Evolutionary conservation across 1,140 invertebrate genomes (phyloP).

Genomic region (Drosophila ercepeae): DNA sequence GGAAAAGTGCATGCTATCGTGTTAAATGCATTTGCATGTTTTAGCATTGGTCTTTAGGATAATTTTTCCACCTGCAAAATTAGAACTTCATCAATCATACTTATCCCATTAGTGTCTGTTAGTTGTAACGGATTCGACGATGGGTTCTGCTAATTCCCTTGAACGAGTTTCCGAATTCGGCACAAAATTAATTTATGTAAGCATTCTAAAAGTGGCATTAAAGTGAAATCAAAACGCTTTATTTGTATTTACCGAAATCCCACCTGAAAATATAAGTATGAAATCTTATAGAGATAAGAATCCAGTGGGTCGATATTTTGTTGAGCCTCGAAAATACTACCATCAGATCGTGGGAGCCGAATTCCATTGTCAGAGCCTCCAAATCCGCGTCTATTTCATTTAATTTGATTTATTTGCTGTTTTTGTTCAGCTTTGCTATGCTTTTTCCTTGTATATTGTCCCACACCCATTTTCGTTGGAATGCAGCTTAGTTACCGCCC

Average conservation of each 20-base stretch:
- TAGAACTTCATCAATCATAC: conserved; percentile 20
- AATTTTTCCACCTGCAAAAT: not conserved
- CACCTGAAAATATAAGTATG: not conserved
- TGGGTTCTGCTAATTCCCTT: not conserved
- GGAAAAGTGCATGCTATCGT: conserved; percentile 28
- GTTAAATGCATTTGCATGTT: conserved; percentile 24
- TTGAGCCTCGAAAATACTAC: not conserved
- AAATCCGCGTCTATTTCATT: conserved; percentile 78
- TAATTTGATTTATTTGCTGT: conserved; percentile 77
- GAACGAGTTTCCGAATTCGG: not conserved
- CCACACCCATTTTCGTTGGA: conserved; percentile 25
- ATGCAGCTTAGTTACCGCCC: conserved; percentile 38
- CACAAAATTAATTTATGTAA: not conserved
- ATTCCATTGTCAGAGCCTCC: conserved; percentile 61
- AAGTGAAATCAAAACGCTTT: not conserved
- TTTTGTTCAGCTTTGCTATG: conserved; percentile 40
- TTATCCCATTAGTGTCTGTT: conserved; percentile 14
- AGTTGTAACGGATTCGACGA: not conserved
- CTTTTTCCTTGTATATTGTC: conserved; percentile 39
- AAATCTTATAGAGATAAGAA: not conserved
- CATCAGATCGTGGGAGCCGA: conserved; percentile 31
- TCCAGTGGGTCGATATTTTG: not conserved
- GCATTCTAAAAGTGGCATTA: too few species aligned
- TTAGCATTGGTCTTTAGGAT: not conserved
- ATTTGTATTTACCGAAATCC: not conserved